Percentiles rank a stretch among this genome's conserved stretches.
Evolutionary conservation across 64 coral and sea anemone species (phyloP).

Genomic region (Acropora yongei): DNA sequence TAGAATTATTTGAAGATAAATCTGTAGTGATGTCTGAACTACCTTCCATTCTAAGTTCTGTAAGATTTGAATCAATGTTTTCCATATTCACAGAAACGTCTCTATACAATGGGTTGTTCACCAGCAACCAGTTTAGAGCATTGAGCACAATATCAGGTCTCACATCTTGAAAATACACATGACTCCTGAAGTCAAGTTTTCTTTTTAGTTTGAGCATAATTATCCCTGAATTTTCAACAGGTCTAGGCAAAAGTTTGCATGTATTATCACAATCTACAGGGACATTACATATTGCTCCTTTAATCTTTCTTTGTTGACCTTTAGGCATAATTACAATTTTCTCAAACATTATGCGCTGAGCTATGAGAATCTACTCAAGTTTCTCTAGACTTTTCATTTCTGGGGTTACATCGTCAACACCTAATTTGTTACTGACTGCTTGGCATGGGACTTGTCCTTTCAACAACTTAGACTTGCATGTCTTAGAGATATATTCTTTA

Average conservation of each 20-base stretch:
- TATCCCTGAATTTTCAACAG: slow-evolving; percentile 19
- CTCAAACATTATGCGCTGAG: slow-evolving; percentile 4
- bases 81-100: slow-evolving; percentile 9
- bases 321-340: no score
- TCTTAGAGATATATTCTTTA: no score
- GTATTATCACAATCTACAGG: slow-evolving; percentile 27
- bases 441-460: no score
- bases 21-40: background rate
- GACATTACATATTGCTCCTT: background rate
- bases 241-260: slow-evolving; percentile 30
- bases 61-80: slow-evolving; percentile 22
- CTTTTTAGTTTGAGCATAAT: slow-evolving; percentile 52
- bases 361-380: background rate
- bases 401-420: no score
- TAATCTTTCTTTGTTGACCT: no score
- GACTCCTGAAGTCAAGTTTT: slow-evolving; percentile 34
- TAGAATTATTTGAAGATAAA: background rate
- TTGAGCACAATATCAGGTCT: slow-evolving; percentile 18
- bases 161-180: slow-evolving; percentile 57
- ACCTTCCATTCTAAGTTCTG: no score
- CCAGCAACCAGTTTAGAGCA: slow-evolving; percentile 43
- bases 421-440: no score
- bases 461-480: no score
- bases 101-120: slow-evolving; percentile 52
- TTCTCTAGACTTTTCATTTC: no score